Percentiles rank a stretch among this genome's conserved stretches.
Evolutionary conservation across 2,113 vertebrate species (phyloP).

Genomic region (Cinclus mexicanus): DNA sequence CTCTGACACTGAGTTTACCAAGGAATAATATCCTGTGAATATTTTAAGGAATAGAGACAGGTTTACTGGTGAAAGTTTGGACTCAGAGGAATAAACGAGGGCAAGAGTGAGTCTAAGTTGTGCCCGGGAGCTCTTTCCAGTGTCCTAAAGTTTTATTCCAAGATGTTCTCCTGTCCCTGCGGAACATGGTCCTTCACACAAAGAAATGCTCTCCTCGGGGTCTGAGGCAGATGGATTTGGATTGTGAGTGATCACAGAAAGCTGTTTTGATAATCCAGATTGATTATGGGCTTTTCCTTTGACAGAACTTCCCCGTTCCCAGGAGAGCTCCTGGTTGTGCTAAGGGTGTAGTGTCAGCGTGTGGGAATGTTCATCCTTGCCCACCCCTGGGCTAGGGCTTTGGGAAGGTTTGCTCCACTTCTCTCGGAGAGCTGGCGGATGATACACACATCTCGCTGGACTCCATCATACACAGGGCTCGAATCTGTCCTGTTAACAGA

Average conservation of each 20-base stretch:
- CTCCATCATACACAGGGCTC: not conserved
- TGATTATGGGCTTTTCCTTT: not conserved
- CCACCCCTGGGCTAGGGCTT: not conserved
- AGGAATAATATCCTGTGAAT: not conserved
- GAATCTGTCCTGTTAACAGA: not conserved
- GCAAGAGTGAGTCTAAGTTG: not conserved
- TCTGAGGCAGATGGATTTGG: not conserved
- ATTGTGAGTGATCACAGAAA: not conserved
- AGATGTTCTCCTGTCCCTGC: not conserved
- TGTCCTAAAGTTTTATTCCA: not conserved
- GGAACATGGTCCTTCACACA: not conserved
- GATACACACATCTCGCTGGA: rapidly evolving
- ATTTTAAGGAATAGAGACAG: not conserved
- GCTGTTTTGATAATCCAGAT: not conserved
- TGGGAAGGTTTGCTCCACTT: not conserved
- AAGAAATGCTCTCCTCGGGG: not conserved
- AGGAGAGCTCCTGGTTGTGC: not conserved
- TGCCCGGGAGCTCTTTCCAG: not conserved
- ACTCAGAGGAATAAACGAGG: not conserved
- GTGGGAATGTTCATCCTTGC: not conserved
- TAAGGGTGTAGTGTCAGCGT: not conserved
- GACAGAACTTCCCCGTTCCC: not conserved
- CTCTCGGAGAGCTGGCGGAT: not conserved
- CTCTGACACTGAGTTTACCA: not conserved
- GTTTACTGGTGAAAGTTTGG: not conserved